Percentiles rank a stretch among this genome's conserved stretches.
These are phyloP conservation scores for Tachycineta bicolor DNA, from an alignment of 2,113 vertebrate genomes.

Conservation along the genomic window DNA sequence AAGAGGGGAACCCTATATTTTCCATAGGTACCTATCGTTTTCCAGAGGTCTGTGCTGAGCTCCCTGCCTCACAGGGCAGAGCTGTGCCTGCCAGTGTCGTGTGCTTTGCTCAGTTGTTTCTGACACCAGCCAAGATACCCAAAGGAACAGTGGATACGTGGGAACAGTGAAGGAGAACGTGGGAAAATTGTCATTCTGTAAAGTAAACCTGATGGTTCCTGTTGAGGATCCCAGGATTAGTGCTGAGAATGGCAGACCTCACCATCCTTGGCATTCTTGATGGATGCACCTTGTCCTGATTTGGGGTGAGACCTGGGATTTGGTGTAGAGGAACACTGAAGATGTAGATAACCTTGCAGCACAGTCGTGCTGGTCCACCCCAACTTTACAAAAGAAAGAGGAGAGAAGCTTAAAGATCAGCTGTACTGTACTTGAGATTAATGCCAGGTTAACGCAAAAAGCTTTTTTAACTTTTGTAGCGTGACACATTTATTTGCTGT, in stretches of 20 bases:
- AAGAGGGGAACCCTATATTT: background rate
- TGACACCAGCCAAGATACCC: background rate
- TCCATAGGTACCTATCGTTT: background rate
- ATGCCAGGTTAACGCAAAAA: background rate
- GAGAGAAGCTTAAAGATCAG: background rate
- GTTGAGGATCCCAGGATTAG: background rate
- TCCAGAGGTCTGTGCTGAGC: background rate
- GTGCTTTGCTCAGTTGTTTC: background rate
- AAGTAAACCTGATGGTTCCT: background rate
- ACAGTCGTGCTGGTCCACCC: background rate
- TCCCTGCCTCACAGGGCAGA: background rate
- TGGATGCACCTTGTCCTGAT: background rate
- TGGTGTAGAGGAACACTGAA: background rate
- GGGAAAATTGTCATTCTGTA: background rate
- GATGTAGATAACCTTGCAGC: background rate
- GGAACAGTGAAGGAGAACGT: background rate
- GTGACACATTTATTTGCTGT: background rate
- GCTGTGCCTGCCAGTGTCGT: background rate
- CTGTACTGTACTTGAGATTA: background rate
- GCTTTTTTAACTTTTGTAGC: background rate
- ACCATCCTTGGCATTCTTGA: background rate
- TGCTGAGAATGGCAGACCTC: background rate
- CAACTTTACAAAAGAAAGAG: background rate
- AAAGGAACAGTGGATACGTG: background rate
- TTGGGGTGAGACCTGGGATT: background rate